Conservation (phyloP, 2,113 vertebrate genomes). For the Thamnaconus septentrionalis region DNA sequence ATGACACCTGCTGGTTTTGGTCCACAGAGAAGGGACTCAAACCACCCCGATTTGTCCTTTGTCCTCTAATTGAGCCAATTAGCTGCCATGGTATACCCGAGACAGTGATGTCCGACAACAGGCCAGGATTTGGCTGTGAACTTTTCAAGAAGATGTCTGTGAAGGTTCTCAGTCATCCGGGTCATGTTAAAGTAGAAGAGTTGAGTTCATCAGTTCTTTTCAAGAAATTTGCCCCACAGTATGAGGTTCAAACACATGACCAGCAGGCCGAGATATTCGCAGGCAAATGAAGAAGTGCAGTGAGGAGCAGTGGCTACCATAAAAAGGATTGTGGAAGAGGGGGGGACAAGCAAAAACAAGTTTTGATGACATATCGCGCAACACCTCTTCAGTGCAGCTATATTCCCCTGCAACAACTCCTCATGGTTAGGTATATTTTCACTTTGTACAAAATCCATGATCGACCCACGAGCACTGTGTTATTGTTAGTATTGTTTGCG, state of each 20-base stretch:
- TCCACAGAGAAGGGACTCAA: background rate
- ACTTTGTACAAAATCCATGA: too few species aligned
- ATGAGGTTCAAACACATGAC: background rate
- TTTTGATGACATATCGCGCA: background rate
- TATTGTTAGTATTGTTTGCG: too few species aligned
- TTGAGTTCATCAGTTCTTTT: too few species aligned
- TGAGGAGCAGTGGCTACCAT: background rate
- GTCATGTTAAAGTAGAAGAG: too few species aligned
- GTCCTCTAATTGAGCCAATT: background rate
- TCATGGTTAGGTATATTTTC: too few species aligned
- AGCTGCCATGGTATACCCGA: background rate
- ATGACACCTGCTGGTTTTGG: too few species aligned
- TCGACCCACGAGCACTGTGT: too few species aligned
- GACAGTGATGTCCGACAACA: background rate
- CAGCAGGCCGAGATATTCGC: slow-evolving; percentile 1
- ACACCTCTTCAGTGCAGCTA: too few species aligned
- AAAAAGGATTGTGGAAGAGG: slow-evolving; percentile 6
- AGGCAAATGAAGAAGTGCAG: background rate
- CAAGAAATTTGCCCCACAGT: background rate
- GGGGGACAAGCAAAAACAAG: background rate
- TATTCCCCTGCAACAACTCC: too few species aligned
- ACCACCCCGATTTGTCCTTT: background rate
- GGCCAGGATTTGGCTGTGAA: background rate
- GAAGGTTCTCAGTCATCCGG: too few species aligned
- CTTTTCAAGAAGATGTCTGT: background rate